These are phyloP conservation scores for Drosophila helvetica DNA, from an alignment of 2,888 invertebrate species.

Conservation along the genomic window DNA sequence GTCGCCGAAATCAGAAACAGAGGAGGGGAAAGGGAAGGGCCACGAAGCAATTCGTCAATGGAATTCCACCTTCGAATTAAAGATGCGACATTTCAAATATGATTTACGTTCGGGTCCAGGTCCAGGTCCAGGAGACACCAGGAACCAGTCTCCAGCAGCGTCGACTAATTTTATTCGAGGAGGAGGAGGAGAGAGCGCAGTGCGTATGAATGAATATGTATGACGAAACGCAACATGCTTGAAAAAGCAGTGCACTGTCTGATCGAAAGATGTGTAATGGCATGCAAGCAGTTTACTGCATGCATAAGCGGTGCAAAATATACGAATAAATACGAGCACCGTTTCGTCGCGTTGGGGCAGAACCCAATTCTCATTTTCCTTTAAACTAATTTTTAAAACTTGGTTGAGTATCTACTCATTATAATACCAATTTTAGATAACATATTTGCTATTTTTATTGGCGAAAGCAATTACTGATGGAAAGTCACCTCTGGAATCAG, in stretches of 20 bases:
- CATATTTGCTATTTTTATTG: too few relatives aligned
- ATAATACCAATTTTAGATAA: too few relatives aligned
- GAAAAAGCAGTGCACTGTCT: slow-evolving; percentile 1
- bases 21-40: slow-evolving; percentile 8
- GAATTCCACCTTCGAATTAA: slow-evolving; percentile 69
- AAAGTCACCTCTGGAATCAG: too few relatives aligned
- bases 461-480: too few relatives aligned
- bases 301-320: not conserved
- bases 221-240: slow-evolving; percentile 1
- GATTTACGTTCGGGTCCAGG: slow-evolving; percentile 51
- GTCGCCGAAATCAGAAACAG: not conserved
- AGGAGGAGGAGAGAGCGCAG: not conserved
- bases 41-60: slow-evolving; percentile 66
- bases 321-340: too few relatives aligned
- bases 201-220: slow-evolving; percentile 29
- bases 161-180: slow-evolving; percentile 19
- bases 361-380: too few relatives aligned
- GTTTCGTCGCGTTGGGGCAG: not conserved
- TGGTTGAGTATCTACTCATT: not conserved
- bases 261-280: not conserved
- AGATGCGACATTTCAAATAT: slow-evolving; percentile 73
- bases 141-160: not conserved
- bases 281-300: slow-evolving; percentile 1
- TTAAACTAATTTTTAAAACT: too few relatives aligned
- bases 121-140: not conserved